Evolutionary conservation across 1,140 invertebrate species (phyloP).

Genomic region (Anoplophora glabripennis): DNA sequence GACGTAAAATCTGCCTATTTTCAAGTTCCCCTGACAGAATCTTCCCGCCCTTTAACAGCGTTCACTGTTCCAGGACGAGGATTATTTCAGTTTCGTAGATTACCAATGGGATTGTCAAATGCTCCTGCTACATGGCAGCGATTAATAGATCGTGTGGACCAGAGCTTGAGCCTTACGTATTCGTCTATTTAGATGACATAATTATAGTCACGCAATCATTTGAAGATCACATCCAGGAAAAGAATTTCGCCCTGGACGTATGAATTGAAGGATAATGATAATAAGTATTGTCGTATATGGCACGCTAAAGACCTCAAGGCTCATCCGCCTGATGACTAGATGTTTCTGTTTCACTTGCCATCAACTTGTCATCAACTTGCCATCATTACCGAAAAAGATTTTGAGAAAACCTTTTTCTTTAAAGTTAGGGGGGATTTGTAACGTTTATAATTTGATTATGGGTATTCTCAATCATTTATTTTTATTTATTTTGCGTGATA

Average conservation of each 20-base stretch:
- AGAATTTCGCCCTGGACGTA: conserved; percentile 20
- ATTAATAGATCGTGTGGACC: conserved; percentile 36
- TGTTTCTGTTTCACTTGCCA: too few species aligned
- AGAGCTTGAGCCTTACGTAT: conserved; percentile 25
- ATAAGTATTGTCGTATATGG: not conserved
- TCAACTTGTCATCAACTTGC: too few species aligned
- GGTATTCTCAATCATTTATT: too few species aligned
- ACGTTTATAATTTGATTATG: too few species aligned
- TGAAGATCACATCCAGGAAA: too few species aligned
- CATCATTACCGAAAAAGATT: too few species aligned
- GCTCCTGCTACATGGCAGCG: conserved; percentile 46
- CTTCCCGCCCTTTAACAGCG: conserved; percentile 11
- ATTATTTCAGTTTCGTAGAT: conserved; percentile 38
- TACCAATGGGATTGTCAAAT: conserved; percentile 40
- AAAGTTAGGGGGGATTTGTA: too few species aligned
- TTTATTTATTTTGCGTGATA: too few species aligned
- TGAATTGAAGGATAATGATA: not conserved
- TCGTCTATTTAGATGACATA: conserved; percentile 43
- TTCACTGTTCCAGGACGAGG: too few species aligned
- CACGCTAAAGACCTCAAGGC: conserved; percentile 4
- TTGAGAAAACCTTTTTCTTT: too few species aligned
- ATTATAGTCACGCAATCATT: conserved; percentile 38
- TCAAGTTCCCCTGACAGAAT: not conserved
- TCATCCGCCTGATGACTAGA: too few species aligned
- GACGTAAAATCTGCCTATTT: not conserved